Conservation (phyloP, 2,888 invertebrate genomes). For the Chrysodeixis includens region DNA sequence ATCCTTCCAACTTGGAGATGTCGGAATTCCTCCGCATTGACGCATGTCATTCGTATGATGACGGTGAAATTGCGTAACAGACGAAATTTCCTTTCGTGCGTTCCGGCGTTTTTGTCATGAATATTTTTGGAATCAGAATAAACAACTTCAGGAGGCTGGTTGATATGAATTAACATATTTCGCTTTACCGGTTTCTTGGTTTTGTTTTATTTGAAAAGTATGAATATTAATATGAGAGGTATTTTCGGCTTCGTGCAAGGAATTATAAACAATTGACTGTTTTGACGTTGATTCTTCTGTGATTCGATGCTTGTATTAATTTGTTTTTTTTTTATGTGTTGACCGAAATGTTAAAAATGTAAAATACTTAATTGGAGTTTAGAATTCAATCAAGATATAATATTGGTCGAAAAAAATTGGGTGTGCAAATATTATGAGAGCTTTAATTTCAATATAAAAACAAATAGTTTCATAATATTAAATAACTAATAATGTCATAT, state of each 20-base stretch:
- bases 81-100: slow-evolving; percentile 19
- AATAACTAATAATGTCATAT: too few relatives aligned
- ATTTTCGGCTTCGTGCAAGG: neutral
- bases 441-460: too few relatives aligned
- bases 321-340: neutral
- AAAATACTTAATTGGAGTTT: too few relatives aligned
- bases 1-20: slow-evolving; percentile 15
- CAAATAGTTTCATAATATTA: too few relatives aligned
- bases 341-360: too few relatives aligned
- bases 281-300: neutral
- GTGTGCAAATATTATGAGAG: too few relatives aligned
- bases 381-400: too few relatives aligned
- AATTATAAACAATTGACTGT: neutral
- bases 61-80: slow-evolving; percentile 34
- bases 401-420: too few relatives aligned
- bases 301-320: neutral
- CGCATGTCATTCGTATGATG: slow-evolving; percentile 17
- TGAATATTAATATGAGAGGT: slow-evolving; percentile 7
- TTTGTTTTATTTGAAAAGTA: neutral
- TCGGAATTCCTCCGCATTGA: slow-evolving; percentile 19
- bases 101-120: slow-evolving; percentile 22
- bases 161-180: slow-evolving; percentile 20
- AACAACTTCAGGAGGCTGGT: slow-evolving; percentile 19
- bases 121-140: slow-evolving; percentile 39
- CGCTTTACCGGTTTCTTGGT: neutral